Percentiles rank a stretch among this genome's conserved stretches.
Conservation (phyloP, 2,113 vertebrate genomes). For the Prolemur simus region DNA sequence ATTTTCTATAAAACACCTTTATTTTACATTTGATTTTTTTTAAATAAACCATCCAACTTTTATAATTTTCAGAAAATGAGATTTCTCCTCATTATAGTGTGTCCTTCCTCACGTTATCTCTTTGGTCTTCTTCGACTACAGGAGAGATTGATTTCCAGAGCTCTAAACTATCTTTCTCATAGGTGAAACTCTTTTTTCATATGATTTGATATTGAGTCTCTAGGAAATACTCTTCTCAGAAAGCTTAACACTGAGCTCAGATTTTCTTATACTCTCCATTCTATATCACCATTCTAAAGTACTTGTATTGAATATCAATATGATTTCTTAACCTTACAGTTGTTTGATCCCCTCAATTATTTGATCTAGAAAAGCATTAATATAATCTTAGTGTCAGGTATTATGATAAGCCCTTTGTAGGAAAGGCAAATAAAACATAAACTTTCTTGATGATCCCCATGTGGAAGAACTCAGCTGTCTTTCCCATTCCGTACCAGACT, state of each 20-base stretch:
- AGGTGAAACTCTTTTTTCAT: not conserved
- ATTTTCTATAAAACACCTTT: not conserved
- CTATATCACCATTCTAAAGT: not conserved
- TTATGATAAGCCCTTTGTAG: not conserved
- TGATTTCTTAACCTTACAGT: not conserved
- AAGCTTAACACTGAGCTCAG: not conserved
- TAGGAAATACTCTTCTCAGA: not conserved
- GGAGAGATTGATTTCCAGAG: not conserved
- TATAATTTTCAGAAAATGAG: not conserved
- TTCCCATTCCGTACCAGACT: not conserved
- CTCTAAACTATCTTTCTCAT: not conserved
- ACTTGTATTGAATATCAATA: not conserved
- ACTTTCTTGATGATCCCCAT: not conserved
- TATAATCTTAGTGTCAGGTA: not conserved
- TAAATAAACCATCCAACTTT: not conserved
- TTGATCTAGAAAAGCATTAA: not conserved
- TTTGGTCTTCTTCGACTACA: not conserved
- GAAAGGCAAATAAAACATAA: not conserved
- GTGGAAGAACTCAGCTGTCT: not conserved
- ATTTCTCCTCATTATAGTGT: not conserved
- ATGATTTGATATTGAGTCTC: not conserved
- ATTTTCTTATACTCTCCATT: not conserved
- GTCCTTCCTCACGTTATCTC: not conserved
- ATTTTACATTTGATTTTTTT: not conserved
- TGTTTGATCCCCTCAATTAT: not conserved